phyloP scores from a whole-genome alignment of 2,888 invertebrate species.

The Dasypogon diadema region DNA sequence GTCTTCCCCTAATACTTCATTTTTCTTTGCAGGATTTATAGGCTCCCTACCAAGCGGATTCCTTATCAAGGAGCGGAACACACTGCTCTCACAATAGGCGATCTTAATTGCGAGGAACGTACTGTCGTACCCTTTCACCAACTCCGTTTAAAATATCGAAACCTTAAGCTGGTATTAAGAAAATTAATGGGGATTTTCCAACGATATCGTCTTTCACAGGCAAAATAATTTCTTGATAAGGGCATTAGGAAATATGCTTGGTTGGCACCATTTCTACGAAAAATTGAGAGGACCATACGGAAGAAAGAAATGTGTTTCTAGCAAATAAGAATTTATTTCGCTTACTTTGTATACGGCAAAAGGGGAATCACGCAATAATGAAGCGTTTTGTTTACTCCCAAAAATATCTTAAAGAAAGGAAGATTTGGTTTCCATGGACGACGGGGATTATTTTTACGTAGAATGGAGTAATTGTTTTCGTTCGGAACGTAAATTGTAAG shows the following conservation, averaged over 20 bases:
- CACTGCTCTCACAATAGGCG: background rate
- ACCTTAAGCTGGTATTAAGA: background rate
- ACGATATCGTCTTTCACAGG: slow-evolving; percentile 5
- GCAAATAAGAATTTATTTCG: slow-evolving; percentile 30
- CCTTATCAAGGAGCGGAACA: background rate
- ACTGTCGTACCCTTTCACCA: background rate
- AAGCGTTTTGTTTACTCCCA: slow-evolving; percentile 36
- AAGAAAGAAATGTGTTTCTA: slow-evolving; percentile 15
- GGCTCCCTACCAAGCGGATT: background rate
- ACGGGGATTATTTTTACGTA: background rate
- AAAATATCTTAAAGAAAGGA: background rate
- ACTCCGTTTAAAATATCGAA: background rate
- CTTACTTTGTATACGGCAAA: slow-evolving; percentile 14
- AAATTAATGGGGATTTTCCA: slow-evolving; percentile 5
- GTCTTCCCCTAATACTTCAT: background rate
- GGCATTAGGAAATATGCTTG: slow-evolving; percentile 39
- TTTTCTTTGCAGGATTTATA: background rate
- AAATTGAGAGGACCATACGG: slow-evolving; percentile 10
- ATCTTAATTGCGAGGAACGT: background rate
- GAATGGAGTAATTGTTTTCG: slow-evolving; percentile 7
- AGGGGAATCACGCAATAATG: slow-evolving; percentile 33
- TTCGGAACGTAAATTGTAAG: slow-evolving; percentile 24
- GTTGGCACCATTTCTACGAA: background rate
- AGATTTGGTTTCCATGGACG: background rate
- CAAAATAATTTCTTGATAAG: slow-evolving; percentile 23